phyloP scores from a whole-genome alignment of 2,113 vertebrate genomes.

The Speoplatyrhinus poulsoni region DNA sequence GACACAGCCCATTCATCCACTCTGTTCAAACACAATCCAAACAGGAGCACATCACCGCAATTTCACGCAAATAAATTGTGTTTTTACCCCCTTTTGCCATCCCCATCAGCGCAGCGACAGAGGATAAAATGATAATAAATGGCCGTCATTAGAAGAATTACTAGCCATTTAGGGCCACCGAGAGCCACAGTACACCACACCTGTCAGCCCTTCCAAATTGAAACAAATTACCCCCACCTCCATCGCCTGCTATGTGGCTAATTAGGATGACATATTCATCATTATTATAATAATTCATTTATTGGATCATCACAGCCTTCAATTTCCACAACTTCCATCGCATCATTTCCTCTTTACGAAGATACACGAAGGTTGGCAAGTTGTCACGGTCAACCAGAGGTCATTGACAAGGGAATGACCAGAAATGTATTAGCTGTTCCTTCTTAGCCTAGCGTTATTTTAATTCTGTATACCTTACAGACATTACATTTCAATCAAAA shows the following conservation, averaged over 20 bases:
- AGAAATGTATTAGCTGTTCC: not conserved
- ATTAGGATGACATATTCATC: constrained; percentile 79
- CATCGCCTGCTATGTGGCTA: constrained; percentile 71
- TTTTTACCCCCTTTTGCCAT: constrained; percentile 42
- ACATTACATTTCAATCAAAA: too few relatives aligned
- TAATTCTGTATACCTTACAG: too few relatives aligned
- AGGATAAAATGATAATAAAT: constrained; percentile 81
- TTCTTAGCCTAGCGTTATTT: not conserved
- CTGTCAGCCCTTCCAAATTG: constrained; percentile 78
- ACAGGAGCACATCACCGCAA: constrained; percentile 23
- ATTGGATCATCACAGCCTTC: constrained; percentile 71
- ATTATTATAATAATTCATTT: constrained; percentile 76
- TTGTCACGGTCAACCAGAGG: constrained; percentile 46
- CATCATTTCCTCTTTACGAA: constrained; percentile 65
- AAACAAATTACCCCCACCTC: constrained; percentile 78
- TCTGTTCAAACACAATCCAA: constrained; percentile 18
- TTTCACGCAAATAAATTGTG: constrained; percentile 58
- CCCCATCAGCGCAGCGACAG: constrained; percentile 61
- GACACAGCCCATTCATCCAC: constrained; percentile 16
- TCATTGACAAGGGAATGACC: not conserved
- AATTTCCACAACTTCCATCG: constrained; percentile 56
- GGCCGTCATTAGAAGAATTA: constrained; percentile 80
- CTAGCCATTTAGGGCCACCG: constrained; percentile 76
- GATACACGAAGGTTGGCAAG: constrained; percentile 22
- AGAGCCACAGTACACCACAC: constrained; percentile 72